Conservation (phyloP, 1,140 invertebrate genomes). For the Drosophila nebulosa region DNA sequence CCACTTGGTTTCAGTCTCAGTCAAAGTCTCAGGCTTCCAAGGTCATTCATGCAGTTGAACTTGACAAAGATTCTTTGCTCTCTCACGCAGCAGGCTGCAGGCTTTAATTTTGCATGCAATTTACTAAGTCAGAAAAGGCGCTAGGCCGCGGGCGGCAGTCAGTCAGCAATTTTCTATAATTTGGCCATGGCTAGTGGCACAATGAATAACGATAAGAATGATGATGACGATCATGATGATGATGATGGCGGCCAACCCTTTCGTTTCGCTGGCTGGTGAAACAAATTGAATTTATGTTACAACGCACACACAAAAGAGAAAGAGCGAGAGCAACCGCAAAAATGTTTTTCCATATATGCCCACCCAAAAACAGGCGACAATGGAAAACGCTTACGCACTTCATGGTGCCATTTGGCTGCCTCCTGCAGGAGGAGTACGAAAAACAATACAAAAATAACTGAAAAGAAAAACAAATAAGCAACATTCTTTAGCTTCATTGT, state of each 20-base stretch:
- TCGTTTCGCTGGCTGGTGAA: not conserved
- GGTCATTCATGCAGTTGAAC: conserved; percentile 56
- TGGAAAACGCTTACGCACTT: conserved; percentile 38
- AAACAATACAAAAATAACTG: not conserved
- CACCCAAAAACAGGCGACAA: conserved; percentile 35
- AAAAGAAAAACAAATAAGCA: conserved; percentile 2
- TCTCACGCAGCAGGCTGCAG: conserved; percentile 17
- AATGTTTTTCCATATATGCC: conserved; percentile 37
- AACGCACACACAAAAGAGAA: conserved; percentile 11
- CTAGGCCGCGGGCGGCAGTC: not conserved
- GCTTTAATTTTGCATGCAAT: conserved; percentile 56
- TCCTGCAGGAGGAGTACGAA: not conserved
- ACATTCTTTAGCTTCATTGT: not conserved
- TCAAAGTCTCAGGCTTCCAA: conserved; percentile 41
- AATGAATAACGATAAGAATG: not conserved
- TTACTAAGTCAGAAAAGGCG: conserved; percentile 17
- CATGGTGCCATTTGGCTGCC: conserved; percentile 10
- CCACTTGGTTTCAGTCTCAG: conserved; percentile 25
- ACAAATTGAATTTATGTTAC: conserved; percentile 64
- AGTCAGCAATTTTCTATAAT: conserved; percentile 41
- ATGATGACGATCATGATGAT: not conserved
- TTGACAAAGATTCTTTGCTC: conserved; percentile 39
- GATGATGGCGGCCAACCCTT: conserved; percentile 2
- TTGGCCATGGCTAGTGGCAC: not conserved
- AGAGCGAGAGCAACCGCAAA: conserved; percentile 18